Evolutionary conservation across 2,888 invertebrate genomes (phyloP), one percentile per base, ranked within the genome.

Genomic region (Euzophera pinguis): DNA sequence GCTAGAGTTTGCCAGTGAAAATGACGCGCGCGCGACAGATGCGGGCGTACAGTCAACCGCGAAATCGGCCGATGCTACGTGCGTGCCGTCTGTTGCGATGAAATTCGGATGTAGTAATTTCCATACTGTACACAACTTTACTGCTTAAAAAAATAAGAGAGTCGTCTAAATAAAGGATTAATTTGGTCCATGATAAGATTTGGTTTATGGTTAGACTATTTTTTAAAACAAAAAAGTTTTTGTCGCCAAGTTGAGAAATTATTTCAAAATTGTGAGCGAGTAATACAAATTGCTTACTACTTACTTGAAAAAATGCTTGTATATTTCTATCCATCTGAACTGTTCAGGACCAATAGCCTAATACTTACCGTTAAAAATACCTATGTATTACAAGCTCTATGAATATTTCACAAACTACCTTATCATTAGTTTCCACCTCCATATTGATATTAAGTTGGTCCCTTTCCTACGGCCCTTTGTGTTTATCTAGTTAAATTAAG

Each of bases 401-500:
- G 12, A 57, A 53, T 55, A 64, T 58, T 62, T 59, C 66, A 61
- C 73, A 69, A 79, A 82, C 78, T 76, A 77, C 79, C 78, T 88
- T 89, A 88, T 88, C 88, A 81, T 82, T 84, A 82, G 81, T 86
- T 87, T 79, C 84, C 86, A 87, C 86, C 78, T 86, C 81, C 80
- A 81, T 84, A 80, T 78, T 75, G 74, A 78, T 84, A 86, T 83
- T 73, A 81, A 84, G 84, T 84, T 73, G 69, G 81, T 73, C 88
- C 88, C 84, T 84, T 81, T 76, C 71, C 67, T 73, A 75, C 62
- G 72, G 68, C 78, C 83, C 86, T 85, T 81, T 80, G 75, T 87
- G 88, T 87, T 88, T 86, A 84, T 79, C 67, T 84, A 82, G 88
- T 86, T 88, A 89, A 89, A 89, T 90, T 88, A 87, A 88, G 88